Evolutionary conservation across 2,797 vertebrate species (phyloP).

Genomic region (Ceryle rudis): DNA sequence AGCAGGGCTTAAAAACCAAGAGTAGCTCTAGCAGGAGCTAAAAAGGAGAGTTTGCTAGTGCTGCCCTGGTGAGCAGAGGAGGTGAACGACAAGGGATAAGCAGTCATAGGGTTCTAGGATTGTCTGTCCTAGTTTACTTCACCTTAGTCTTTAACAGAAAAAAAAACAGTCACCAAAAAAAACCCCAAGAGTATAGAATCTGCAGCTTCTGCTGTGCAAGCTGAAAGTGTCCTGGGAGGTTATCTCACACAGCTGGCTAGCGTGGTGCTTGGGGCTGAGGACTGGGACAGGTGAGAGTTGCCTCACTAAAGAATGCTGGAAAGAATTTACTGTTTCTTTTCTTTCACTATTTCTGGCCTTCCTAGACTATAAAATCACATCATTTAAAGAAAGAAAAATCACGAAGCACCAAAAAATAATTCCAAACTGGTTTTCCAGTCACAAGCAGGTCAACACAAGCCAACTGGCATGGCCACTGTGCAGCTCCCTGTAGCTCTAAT

Average conservation of each 20-base stretch:
- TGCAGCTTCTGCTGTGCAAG: background rate
- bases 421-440: slow-evolving; percentile 54
- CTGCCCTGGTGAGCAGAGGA: background rate
- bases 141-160: background rate
- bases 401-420: background rate
- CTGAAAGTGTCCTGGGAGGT: background rate
- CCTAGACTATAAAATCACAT: slow-evolving; percentile 12
- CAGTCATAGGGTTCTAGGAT: background rate
- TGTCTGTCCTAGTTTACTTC: background rate
- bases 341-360: background rate
- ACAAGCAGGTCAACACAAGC: slow-evolving; percentile 26
- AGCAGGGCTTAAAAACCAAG: background rate
- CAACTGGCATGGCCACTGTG: background rate
- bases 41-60: background rate
- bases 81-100: background rate
- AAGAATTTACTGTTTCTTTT: background rate
- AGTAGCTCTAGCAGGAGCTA: background rate
- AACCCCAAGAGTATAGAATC: background rate
- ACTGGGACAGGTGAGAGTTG: background rate
- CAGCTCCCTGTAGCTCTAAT: background rate
- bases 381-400: slow-evolving; percentile 31
- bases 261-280: background rate
- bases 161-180: background rate
- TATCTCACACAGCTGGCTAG: background rate
- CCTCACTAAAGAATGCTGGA: background rate